Evolutionary conservation across 2,797 vertebrate genomes (phyloP), one percentile per base, ranked within the genome.

Genomic region (Ataeniobius toweri): DNA sequence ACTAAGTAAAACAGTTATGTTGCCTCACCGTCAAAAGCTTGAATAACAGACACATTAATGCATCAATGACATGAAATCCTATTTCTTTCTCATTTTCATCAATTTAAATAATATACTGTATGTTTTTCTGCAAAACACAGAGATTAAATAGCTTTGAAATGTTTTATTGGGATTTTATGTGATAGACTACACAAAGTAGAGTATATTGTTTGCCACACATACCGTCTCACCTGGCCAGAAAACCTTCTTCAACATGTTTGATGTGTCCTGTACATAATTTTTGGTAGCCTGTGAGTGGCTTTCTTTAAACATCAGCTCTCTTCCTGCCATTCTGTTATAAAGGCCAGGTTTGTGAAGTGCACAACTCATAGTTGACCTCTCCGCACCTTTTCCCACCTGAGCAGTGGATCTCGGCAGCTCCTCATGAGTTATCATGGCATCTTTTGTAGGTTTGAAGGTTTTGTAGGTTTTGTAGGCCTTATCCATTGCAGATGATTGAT

Each of bases 1-100:
- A 78, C 63, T 73, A 75, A 75, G 41, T 72, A 22, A 75, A 76
- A 73, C 51, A 8, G 41, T 14, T 69, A 7, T 41, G 53, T 71
- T 31, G 63, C 26, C 16, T 79, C 13, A 22, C 74, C 58, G 44
- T 70, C 26, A 28, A 24, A 56, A 63, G 51, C 51, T 46, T 72
- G 48, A 76, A 26, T 55, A 53, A 61, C 50, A 74, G 3, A 63
- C 41, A 46, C 41, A 13, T 18, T 46, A 16, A 24, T 36, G 36
- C 13, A 69, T 53, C 18, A 71, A 65, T 63, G 12, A 36, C 5
- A 39, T 51, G 22, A 70, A 65, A 53, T 14, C 26, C 1, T 24
- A 41, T 71, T 78, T 55, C 1, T 24, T 78, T 51, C 10, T 12
- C 13, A 50, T 50, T 8, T 14, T 76, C 26, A 36, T 73, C 16